Conservation (phyloP, 2,113 vertebrate species). For the Pelobates fuscus region DNA sequence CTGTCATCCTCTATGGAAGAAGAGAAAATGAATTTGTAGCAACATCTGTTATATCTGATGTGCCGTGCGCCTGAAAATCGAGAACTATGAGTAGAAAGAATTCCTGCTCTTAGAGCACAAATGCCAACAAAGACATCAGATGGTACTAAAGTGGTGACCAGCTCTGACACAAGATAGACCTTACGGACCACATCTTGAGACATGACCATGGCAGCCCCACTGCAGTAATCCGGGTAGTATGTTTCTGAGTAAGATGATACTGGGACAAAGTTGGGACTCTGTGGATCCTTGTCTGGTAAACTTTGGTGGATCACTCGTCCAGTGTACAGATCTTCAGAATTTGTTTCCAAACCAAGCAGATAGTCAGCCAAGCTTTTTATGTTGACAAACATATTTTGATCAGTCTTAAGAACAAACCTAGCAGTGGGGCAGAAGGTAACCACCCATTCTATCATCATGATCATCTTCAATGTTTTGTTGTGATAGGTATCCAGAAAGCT, state of each 20-base stretch:
- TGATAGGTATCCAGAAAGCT: constrained; percentile 64
- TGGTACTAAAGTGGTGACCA: constrained; percentile 58
- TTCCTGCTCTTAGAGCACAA: constrained; percentile 76
- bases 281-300: constrained; percentile 71
- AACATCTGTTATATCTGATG: constrained; percentile 85
- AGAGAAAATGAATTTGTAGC: constrained; percentile 88
- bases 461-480: constrained; percentile 69
- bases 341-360: constrained; percentile 74
- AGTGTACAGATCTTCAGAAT: constrained; percentile 78
- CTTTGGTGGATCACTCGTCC: constrained; percentile 79
- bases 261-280: constrained; percentile 69
- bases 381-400: constrained; percentile 78
- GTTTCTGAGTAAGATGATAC: constrained; percentile 67
- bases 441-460: constrained; percentile 76
- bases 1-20: constrained; percentile 67
- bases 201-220: constrained; percentile 73
- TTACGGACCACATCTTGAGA: constrained; percentile 86
- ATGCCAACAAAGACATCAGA: constrained; percentile 80
- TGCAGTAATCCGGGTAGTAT: constrained; percentile 84
- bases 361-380: constrained; percentile 72
- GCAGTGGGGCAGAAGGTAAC: constrained; percentile 80
- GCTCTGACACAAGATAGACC: constrained; percentile 73
- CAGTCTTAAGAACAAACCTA: constrained; percentile 77
- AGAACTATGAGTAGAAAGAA: constrained; percentile 81
- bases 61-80: constrained; percentile 82